Percentiles rank a stretch among this genome's conserved stretches.
These are phyloP conservation scores for Stenolophus ochropezus DNA, from an alignment of 2,888 invertebrate genomes.

Conservation along the genomic window DNA sequence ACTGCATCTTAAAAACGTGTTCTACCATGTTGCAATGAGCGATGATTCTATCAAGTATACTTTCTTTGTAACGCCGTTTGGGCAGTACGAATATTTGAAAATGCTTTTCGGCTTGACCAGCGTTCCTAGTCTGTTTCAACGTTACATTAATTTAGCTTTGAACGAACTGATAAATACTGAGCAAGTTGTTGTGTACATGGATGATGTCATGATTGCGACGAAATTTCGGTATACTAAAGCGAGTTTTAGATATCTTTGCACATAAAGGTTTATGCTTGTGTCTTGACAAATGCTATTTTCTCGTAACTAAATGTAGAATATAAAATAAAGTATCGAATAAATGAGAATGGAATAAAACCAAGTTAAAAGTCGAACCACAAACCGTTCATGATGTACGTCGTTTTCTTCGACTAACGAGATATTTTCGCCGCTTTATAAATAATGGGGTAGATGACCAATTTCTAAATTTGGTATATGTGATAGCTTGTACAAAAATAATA, in stretches of 20 bases:
- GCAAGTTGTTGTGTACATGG: slow-evolving; percentile 52
- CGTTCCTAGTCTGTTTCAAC: slow-evolving; percentile 62
- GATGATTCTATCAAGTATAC: slow-evolving; percentile 62
- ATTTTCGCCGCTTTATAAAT: no score
- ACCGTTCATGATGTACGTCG: no score
- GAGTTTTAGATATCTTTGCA: no score
- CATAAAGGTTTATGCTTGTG: not conserved
- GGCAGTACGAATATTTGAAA: slow-evolving; percentile 62
- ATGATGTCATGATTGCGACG: slow-evolving; percentile 53
- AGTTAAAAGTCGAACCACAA: no score
- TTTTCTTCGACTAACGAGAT: no score
- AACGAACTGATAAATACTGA: not conserved
- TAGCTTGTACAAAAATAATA: no score
- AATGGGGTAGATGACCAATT: no score
- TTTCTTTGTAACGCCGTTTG: slow-evolving; percentile 63
- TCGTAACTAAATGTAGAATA: no score
- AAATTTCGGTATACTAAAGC: no score
- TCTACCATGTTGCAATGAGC: slow-evolving; percentile 62
- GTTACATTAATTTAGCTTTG: slow-evolving; percentile 27
- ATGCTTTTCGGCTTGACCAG: slow-evolving; percentile 65
- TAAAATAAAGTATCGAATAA: no score
- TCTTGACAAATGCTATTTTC: not conserved
- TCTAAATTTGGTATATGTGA: no score
- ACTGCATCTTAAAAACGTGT: slow-evolving; percentile 64
- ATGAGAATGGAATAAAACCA: no score